Conservation (phyloP, 2,888 invertebrate species). For the Thereva nobilitata region DNA sequence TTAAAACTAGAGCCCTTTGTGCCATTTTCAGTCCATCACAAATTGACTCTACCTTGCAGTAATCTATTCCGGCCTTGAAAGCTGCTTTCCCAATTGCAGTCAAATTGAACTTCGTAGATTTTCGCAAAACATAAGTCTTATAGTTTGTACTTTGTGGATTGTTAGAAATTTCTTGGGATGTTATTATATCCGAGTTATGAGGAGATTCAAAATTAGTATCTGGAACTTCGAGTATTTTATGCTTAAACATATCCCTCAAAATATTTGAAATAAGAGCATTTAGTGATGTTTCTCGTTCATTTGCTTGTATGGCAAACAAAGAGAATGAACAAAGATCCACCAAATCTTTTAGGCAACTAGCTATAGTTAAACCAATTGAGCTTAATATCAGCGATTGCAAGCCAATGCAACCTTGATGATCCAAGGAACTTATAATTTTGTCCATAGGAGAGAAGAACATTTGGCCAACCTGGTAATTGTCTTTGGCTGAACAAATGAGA, state of each 20-base stretch:
- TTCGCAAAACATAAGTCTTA: constrained; percentile 48
- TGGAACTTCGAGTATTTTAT: constrained; percentile 51
- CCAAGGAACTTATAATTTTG: constrained; percentile 64
- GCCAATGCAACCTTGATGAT: constrained; percentile 60
- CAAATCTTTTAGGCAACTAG: constrained; percentile 61
- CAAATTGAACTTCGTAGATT: constrained; percentile 62
- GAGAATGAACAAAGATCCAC: constrained; percentile 64
- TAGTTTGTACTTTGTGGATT: constrained; percentile 48
- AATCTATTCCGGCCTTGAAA: constrained; percentile 83
- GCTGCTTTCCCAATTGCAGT: constrained; percentile 78
- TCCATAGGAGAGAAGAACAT: constrained; percentile 70
- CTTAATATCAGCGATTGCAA: constrained; percentile 69
- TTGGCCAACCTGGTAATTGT: constrained; percentile 63
- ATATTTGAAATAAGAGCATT: constrained; percentile 50
- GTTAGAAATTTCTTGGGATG: constrained; percentile 49
- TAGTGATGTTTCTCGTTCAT: constrained; percentile 53
- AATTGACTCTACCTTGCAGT: constrained; percentile 71
- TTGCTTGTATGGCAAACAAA: constrained; percentile 69
- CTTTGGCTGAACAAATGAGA: constrained; percentile 70
- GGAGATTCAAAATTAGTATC: background rate
- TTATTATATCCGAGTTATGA: constrained; percentile 39
- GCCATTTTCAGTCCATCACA: constrained; percentile 75
- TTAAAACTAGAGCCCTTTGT: constrained; percentile 74
- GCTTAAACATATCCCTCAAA: constrained; percentile 54
- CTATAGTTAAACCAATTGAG: constrained; percentile 69